Base-by-base conservation (phyloP, 2,113 vertebrate genomes). In the Zapus hudsonius region DNA sequence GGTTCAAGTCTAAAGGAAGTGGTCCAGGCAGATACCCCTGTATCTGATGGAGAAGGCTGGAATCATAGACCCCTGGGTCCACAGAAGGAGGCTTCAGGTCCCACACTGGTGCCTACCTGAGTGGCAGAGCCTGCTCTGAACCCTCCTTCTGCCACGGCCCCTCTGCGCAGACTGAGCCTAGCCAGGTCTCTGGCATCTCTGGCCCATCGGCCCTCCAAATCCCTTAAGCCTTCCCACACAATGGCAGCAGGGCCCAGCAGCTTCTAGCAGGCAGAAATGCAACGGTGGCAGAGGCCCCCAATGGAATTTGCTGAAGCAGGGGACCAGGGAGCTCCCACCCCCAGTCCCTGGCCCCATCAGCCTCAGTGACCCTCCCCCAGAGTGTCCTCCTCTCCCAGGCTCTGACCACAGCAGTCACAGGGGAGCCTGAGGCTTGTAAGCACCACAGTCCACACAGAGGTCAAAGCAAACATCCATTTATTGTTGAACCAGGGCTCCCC, bases 181-280 rank as follows among this genome's bases (percentile, higher is more conserved):
- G 93, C 86, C 94, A 90, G 89, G 78, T 40, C 15, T 1, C 90
- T 44, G 79, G 67, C 74, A 63, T 92, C 91, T 87, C 55, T 73
- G 73, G 63, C 82, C 79, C 55, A 5, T 52, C 3, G 80, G 36
- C 20, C 70, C 87, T 94, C 87, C 69, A 94, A 97, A 97, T 95
- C 96, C 97, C 96, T 96, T 97, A 97, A 97, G 95, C 97, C 89
- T 83, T 87, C 74, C 75, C 36, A 75, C 29, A 97, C 96, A 97
- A 97, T 95, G 91, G 79, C 23, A 57, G 31, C 17, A 13, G 0
- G 5, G 72, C 55, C 95, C 44, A 96, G 96, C 69, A 96, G 93
- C 82, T 97, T 96, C 97, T 55, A 97, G 94, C 38, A 44, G 19
- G 57, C 89, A 93, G 88, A 97, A 96, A 12, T 95, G 94, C 96